Conservation (phyloP, 2,888 invertebrate genomes). For the Campoletis raptor region DNA sequence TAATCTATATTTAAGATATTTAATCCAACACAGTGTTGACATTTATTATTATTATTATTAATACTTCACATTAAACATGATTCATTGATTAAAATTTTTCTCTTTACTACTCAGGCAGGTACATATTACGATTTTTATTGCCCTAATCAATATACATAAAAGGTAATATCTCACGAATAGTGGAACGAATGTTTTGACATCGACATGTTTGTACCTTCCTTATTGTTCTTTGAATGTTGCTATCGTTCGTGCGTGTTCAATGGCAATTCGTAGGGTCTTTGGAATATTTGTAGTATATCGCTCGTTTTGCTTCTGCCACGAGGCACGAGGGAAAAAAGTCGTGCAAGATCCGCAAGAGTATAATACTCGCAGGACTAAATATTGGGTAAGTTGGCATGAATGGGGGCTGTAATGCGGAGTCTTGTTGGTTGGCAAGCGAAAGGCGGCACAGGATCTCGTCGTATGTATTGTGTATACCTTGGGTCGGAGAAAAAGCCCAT, state of each 20-base stretch:
- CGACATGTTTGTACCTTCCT: not conserved
- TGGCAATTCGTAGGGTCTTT: slow-evolving; percentile 47
- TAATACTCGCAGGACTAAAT: slow-evolving; percentile 75
- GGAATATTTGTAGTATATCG: slow-evolving; percentile 55
- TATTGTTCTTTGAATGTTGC: not conserved
- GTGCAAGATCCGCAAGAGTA: slow-evolving; percentile 39
- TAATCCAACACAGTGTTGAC: not conserved
- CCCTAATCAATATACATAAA: not conserved
- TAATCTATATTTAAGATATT: not conserved
- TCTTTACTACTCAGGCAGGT: not conserved
- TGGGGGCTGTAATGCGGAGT: slow-evolving; percentile 76
- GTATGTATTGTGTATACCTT: slow-evolving; percentile 39
- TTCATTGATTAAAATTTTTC: not conserved
- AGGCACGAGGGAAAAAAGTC: slow-evolving; percentile 54
- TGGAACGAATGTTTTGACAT: not conserved
- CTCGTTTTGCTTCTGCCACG: slow-evolving; percentile 49
- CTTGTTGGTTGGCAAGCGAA: slow-evolving; percentile 52
- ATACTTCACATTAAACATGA: not conserved
- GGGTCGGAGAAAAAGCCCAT: slow-evolving; percentile 48
- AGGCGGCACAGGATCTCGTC: slow-evolving; percentile 32
- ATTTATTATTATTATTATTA: not conserved
- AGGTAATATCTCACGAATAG: not conserved
- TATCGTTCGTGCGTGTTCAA: slow-evolving; percentile 42
- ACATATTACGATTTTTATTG: not conserved
- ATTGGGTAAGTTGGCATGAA: slow-evolving; percentile 80